phyloP scores from a whole-genome alignment of 2,113 vertebrate genomes.

The Gallinago jamesoni region DNA sequence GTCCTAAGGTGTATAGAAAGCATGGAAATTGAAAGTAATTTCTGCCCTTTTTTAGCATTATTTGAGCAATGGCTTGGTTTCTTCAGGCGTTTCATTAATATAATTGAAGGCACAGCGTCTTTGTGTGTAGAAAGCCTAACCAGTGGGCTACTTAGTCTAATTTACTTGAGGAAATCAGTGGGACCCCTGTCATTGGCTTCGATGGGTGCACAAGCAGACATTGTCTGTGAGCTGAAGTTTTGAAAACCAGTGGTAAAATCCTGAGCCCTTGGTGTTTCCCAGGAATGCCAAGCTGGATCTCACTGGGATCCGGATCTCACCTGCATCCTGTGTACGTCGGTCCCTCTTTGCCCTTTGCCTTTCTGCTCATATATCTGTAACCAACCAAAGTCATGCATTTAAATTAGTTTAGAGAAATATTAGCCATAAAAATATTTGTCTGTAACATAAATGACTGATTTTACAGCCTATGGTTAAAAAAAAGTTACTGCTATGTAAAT shows the following conservation, averaged over 20 bases:
- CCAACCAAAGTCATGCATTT: not conserved
- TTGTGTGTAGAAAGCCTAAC: not conserved
- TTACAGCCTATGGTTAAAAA: not conserved
- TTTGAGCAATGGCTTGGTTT: not conserved
- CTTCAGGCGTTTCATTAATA: not conserved
- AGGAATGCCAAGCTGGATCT: not conserved
- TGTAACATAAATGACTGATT: slow-evolving; percentile 14
- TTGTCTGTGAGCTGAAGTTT: not conserved
- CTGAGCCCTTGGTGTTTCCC: not conserved
- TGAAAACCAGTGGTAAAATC: not conserved
- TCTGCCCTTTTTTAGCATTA: not conserved
- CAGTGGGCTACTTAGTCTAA: not conserved
- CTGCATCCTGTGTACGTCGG: not conserved
- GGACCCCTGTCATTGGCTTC: not conserved
- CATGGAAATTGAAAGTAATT: not conserved
- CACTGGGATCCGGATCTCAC: slow-evolving; percentile 19
- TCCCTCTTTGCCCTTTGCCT: not conserved
- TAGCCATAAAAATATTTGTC: slow-evolving; percentile 38
- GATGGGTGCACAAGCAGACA: not conserved
- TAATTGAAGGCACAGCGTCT: not conserved
- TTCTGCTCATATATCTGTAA: not conserved
- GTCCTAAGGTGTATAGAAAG: not conserved
- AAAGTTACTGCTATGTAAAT: not conserved
- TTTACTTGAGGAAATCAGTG: not conserved
- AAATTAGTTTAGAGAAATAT: slow-evolving; percentile 61